phyloP scores from a whole-genome alignment of 2,113 vertebrate genomes.

The Alligator mississippiensis region DNA sequence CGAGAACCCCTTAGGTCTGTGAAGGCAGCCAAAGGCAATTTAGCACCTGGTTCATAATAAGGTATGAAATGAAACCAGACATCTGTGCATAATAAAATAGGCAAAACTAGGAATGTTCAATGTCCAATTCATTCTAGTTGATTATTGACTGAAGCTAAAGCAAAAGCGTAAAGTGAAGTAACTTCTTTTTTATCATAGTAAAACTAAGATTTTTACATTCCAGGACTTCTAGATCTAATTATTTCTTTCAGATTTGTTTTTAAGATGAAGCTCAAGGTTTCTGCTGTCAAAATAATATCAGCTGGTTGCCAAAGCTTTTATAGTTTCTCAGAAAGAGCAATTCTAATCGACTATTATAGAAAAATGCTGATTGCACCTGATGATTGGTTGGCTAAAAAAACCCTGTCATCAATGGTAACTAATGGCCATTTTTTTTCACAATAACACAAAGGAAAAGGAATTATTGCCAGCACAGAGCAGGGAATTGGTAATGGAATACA shows the following conservation, averaged over 20 bases:
- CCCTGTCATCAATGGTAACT: background rate
- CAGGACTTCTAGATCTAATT: background rate
- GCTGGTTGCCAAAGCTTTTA: background rate
- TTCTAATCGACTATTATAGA: background rate
- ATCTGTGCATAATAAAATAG: slow-evolving; percentile 64
- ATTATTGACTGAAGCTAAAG: slow-evolving; percentile 9
- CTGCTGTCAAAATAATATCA: background rate
- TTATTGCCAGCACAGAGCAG: background rate
- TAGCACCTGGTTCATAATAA: slow-evolving; percentile 63
- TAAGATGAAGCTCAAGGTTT: background rate
- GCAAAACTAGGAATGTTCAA: slow-evolving; percentile 11
- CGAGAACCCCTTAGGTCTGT: slow-evolving; percentile 30
- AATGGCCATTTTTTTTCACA: background rate
- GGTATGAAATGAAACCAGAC: slow-evolving; percentile 55
- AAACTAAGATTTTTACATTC: background rate
- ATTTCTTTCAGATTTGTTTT: background rate
- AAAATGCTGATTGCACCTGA: background rate
- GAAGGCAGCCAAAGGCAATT: slow-evolving; percentile 63
- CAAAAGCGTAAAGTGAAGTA: background rate
- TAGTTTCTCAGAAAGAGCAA: background rate
- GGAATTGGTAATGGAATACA: background rate
- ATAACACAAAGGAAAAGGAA: background rate
- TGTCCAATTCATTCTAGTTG: slow-evolving; percentile 22
- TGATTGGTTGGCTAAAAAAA: background rate
- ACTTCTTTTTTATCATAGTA: background rate